These are phyloP conservation scores for Phymanthus crucifer DNA, from an alignment of 92 coral and sea anemone species.

Conservation along the genomic window DNA sequence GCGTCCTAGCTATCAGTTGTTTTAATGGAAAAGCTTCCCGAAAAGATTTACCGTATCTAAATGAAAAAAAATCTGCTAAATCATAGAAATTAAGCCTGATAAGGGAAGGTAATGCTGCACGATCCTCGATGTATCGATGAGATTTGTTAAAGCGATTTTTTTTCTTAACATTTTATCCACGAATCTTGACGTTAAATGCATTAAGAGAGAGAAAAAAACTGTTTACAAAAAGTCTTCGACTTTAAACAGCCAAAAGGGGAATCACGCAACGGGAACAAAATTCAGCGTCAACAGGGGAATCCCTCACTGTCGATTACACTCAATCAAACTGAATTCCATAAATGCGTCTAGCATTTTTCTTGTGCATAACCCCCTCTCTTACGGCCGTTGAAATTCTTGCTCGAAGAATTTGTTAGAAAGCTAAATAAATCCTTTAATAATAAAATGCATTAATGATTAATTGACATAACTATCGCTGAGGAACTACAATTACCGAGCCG, in stretches of 20 bases:
- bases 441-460: too few relatives aligned
- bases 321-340: background rate
- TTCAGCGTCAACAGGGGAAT: background rate
- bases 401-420: background rate
- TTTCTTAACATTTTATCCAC: background rate
- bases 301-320: too few relatives aligned
- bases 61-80: too few relatives aligned
- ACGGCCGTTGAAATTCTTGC: too few relatives aligned
- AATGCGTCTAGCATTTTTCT: too few relatives aligned
- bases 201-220: background rate
- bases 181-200: background rate
- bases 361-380: too few relatives aligned
- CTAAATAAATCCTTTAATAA: background rate
- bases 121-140: background rate
- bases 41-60: slow-evolving; percentile 4
- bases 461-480: background rate
- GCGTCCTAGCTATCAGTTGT: background rate
- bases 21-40: background rate
- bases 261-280: background rate
- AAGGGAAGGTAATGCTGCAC: background rate
- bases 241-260: background rate
- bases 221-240: background rate
- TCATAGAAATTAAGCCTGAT: background rate
- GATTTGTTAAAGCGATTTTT: background rate
- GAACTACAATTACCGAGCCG: background rate